phyloP scores from a whole-genome alignment of 1,140 invertebrate species.

The Hermatobates lingyangjiaoensis region DNA sequence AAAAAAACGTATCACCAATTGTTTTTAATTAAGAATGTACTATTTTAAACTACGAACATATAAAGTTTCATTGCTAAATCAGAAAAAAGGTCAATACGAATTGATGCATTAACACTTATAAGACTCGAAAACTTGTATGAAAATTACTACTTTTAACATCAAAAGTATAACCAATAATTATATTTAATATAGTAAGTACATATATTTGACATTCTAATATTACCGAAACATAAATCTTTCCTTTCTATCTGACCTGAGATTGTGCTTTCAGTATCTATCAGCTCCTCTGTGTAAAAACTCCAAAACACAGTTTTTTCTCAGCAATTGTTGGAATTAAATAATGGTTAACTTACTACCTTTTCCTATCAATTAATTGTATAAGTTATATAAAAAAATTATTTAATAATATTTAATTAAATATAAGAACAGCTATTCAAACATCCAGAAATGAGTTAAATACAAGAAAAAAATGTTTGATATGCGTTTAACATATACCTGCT shows the following conservation, averaged over 20 bases:
- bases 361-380: not conserved
- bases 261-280: too few relatives aligned
- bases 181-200: not conserved
- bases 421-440: not conserved
- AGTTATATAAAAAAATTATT: not conserved
- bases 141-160: not conserved
- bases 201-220: not conserved
- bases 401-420: not conserved
- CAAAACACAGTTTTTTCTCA: not conserved
- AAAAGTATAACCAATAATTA: not conserved
- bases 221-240: too few relatives aligned
- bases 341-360: not conserved
- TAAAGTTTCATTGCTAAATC: not conserved
- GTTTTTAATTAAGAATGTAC: not conserved
- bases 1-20: conserved; percentile 8
- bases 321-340: not conserved
- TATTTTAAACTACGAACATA: not conserved
- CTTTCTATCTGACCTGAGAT: too few relatives aligned
- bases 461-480: not conserved
- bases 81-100: not conserved
- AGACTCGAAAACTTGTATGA: not conserved
- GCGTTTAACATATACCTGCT: conserved; percentile 16
- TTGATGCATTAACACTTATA: not conserved
- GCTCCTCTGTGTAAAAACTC: too few relatives aligned
- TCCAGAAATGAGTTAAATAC: not conserved